Conservation (phyloP, 1,140 invertebrate genomes). For the Asbolus verrucosus region DNA sequence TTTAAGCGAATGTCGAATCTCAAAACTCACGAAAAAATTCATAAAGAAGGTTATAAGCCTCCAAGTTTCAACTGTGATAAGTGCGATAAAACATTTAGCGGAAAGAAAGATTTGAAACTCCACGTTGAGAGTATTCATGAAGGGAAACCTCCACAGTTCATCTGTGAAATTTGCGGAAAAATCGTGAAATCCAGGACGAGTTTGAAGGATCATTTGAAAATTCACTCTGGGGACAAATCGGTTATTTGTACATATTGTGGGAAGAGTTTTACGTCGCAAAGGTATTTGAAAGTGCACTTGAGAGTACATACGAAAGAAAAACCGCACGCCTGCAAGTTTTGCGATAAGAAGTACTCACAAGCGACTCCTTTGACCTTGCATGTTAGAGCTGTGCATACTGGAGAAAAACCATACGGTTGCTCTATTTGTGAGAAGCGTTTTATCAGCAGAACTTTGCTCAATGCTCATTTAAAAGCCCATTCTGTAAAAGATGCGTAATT, state of each 20-base stretch:
- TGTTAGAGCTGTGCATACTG: slow-evolving; percentile 71
- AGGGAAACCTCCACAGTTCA: not conserved
- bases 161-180: slow-evolving; percentile 71
- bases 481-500: not conserved
- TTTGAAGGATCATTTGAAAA: slow-evolving; percentile 70
- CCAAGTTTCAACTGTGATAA: too few species aligned
- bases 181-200: slow-evolving; percentile 67
- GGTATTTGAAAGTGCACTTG: slow-evolving; percentile 50
- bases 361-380: slow-evolving; percentile 72
- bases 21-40: slow-evolving; percentile 34
- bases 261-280: not conserved
- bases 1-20: slow-evolving; percentile 28
- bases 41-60: too few species aligned
- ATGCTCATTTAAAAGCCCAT: slow-evolving; percentile 68
- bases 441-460: slow-evolving; percentile 73
- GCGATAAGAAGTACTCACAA: slow-evolving; percentile 70
- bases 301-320: slow-evolving; percentile 62
- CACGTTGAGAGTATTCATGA: not conserved
- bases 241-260: slow-evolving; percentile 59
- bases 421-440: slow-evolving; percentile 72
- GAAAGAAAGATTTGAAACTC: too few species aligned
- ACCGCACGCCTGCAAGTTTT: slow-evolving; percentile 66
- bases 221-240: slow-evolving; percentile 74
- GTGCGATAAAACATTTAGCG: too few species aligned
- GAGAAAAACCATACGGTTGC: slow-evolving; percentile 66